Evolutionary conservation across 2,888 invertebrate species (phyloP).

Genomic region (Marronus borbonicus): DNA sequence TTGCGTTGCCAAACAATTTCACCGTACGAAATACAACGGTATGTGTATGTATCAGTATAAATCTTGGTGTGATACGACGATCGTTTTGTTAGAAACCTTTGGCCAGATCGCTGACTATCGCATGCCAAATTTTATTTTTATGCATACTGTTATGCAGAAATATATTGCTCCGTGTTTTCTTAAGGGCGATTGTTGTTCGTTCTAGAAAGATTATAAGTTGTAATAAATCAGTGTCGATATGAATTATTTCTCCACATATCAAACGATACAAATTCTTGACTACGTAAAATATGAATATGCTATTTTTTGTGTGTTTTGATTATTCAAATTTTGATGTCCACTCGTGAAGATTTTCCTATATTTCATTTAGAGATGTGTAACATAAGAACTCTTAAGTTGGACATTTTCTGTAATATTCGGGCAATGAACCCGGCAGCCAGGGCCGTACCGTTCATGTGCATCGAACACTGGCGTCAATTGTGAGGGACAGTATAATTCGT

Average conservation of each 20-base stretch:
- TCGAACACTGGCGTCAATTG: too few species aligned
- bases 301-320: neutral
- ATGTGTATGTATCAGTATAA: slow-evolving; percentile 7
- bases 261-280: neutral
- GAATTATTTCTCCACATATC: neutral
- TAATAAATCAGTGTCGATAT: slow-evolving; percentile 4
- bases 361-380: too few species aligned
- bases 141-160: slow-evolving; percentile 38
- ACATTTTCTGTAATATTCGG: too few species aligned
- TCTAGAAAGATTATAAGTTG: slow-evolving; percentile 15
- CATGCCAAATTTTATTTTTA: slow-evolving; percentile 45
- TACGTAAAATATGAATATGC: neutral
- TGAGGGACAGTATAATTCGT: too few species aligned
- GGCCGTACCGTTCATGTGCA: too few species aligned
- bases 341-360: too few species aligned
- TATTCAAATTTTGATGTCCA: too few species aligned
- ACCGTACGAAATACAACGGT: slow-evolving; percentile 18
- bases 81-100: slow-evolving; percentile 8
- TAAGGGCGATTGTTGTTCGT: neutral
- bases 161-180: neutral
- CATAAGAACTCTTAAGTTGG: too few species aligned
- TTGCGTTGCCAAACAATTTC: slow-evolving; percentile 36
- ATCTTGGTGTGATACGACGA: neutral
- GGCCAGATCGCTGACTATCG: neutral
- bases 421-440: too few species aligned